These are phyloP conservation scores for Eulithis testata DNA, from an alignment of 2,888 invertebrate genomes.

Conservation along the genomic window DNA sequence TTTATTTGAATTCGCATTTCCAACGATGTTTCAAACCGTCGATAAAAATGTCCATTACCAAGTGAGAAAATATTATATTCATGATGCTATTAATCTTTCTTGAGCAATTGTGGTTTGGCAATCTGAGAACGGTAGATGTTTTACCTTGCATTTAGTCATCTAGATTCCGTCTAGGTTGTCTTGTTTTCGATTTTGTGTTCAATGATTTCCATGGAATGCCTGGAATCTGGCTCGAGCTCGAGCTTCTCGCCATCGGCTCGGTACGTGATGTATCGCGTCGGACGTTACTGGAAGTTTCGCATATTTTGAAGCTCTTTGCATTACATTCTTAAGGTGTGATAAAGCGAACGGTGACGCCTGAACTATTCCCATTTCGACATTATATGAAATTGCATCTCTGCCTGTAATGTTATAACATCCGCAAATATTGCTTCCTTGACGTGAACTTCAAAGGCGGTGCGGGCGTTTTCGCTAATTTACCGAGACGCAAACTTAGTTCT, in stretches of 20 bases:
- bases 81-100: too few relatives aligned
- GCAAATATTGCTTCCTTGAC: conserved; percentile 54
- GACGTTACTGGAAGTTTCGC: conserved; percentile 19
- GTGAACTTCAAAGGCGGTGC: conserved; percentile 55
- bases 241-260: conserved; percentile 1
- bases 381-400: conserved; percentile 49
- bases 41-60: too few relatives aligned
- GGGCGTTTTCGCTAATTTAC: conserved; percentile 56
- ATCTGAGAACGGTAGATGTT: too few relatives aligned
- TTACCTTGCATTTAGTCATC: too few relatives aligned
- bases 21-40: too few relatives aligned
- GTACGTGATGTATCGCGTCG: conserved; percentile 20
- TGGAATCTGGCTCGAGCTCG: conserved; percentile 8
- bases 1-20: too few relatives aligned
- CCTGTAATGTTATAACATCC: conserved; percentile 48
- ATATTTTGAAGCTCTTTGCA: conserved; percentile 12
- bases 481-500: conserved; percentile 44
- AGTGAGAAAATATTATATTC: too few relatives aligned
- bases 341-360: conserved; percentile 32
- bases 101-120: too few relatives aligned
- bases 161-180: too few relatives aligned
- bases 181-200: conserved; percentile 25
- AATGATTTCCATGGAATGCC: conserved; percentile 30
- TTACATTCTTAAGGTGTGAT: conserved; percentile 28
- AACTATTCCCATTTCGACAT: conserved; percentile 46